Evolutionary conservation across 2,888 invertebrate genomes (phyloP), one percentile per base, ranked within the genome.

Genomic region (Artemia sp.): DNA sequence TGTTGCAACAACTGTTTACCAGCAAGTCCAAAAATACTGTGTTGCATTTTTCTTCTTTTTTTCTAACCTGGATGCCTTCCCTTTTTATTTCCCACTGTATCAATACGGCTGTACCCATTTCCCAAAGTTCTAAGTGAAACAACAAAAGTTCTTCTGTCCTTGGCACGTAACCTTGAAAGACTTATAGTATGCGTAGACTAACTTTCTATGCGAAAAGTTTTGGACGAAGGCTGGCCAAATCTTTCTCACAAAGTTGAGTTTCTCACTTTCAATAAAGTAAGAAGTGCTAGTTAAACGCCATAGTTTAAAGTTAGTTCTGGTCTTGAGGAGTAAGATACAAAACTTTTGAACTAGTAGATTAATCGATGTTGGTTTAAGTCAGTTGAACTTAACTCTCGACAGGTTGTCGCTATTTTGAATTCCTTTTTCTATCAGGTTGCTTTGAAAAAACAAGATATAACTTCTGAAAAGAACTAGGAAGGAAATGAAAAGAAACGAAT

Each of bases 241-340:
- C 58, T 58, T 58, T 58, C 58, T 58, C 19, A 58, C 58, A 58
- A 58, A 58, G 58, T 58, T 58, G 10, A 58, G 58, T 58, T 58
- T 19, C n/a, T 58, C 58, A 58, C 58, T 58, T 58, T 58, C 58
- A 19, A 58, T 58, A 58, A 58, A 58, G 58, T 58, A 58, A 58
- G 58, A 58, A 58, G 58, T 58, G 58, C 58, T 19, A 58, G 58
- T 58, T 58, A 10, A 58, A 58, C 58, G 58, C 58, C 19, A 9
- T 24, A 19, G 58, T 58, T 58, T 58, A 58, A 58, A 58, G 58
- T 58, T 58, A n/a, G 58, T 14, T 14, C 58, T 24, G 24, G 24
- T 24, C 24, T 24, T 24, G 24, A 24, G 58, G 58, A 58, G 19
- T 58, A 19, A 10, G 58, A n/a, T 19, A 58, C 58, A 58, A 58